Evolutionary conservation across 2,888 invertebrate species (phyloP).

Genomic region (Coronaproctus castanopsis): DNA sequence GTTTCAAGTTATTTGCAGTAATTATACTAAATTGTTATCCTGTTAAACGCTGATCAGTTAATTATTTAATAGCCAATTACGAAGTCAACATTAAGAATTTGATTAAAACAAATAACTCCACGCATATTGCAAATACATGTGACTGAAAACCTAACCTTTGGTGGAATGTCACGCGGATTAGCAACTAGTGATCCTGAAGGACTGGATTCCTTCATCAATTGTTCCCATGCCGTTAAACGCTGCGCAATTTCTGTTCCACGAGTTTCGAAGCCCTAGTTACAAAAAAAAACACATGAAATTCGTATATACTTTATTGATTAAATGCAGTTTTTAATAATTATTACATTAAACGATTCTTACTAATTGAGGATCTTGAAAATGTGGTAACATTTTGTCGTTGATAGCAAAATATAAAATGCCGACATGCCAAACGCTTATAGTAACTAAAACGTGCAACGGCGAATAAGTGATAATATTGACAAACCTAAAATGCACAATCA

Average conservation of each 20-base stretch:
- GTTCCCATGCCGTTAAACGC: constrained; percentile 63
- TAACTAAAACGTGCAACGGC: neutral
- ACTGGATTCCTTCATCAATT: constrained; percentile 53
- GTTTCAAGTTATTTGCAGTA: no score
- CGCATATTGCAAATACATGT: neutral
- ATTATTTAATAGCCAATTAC: no score
- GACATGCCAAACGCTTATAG: neutral
- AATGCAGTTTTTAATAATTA: no score
- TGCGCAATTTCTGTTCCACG: constrained; percentile 67
- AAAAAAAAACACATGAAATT: no score
- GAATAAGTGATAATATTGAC: neutral
- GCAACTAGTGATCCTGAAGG: constrained; percentile 46
- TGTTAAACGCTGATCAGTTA: no score
- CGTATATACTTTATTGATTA: no score
- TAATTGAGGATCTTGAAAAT: neutral
- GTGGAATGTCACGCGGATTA: constrained; percentile 34
- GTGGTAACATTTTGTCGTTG: neutral
- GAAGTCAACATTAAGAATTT: no score
- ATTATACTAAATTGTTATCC: no score
- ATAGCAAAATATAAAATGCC: neutral
- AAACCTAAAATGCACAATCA: neutral
- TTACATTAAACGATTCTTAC: no score
- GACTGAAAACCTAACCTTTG: constrained; percentile 4
- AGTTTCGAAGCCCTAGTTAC: constrained; percentile 82
- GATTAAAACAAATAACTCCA: neutral